Evolutionary conservation across 2,888 invertebrate species (phyloP).

Genomic region (Noctuana brunneofusca): DNA sequence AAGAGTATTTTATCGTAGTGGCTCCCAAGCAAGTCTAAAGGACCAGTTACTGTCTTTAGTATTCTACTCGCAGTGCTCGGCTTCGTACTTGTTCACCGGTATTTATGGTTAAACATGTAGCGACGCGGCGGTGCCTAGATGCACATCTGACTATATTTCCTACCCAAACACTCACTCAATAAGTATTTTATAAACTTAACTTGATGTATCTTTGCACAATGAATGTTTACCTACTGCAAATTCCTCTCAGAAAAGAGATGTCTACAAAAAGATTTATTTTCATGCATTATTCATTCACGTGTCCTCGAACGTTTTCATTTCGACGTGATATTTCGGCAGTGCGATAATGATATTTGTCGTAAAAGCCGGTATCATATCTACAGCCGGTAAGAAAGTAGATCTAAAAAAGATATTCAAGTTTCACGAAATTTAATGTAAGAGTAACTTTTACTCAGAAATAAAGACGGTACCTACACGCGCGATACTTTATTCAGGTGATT

Average conservation of each 20-base stretch:
- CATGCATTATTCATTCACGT: slow-evolving; percentile 78
- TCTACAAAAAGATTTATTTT: slow-evolving; percentile 73
- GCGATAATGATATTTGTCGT: slow-evolving; percentile 72
- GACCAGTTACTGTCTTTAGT: slow-evolving; percentile 27
- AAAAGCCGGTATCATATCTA: slow-evolving; percentile 49
- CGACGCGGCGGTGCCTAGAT: slow-evolving; percentile 23
- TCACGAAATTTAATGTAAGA: slow-evolving; percentile 20
- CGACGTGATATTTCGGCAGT: slow-evolving; percentile 66
- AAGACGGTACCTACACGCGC: background rate
- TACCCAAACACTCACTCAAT: slow-evolving; percentile 12
- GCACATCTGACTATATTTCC: slow-evolving; percentile 16
- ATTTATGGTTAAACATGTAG: slow-evolving; percentile 25
- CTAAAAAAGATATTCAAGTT: slow-evolving; percentile 29
- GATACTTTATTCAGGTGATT: slow-evolving; percentile 9
- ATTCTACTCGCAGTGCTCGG: slow-evolving; percentile 25
- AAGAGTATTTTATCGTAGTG: slow-evolving; percentile 26
- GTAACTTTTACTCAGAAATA: slow-evolving; percentile 14
- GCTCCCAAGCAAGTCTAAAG: slow-evolving; percentile 27
- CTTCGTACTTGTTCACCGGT: slow-evolving; percentile 21
- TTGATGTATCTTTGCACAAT: slow-evolving; percentile 44
- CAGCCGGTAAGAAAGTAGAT: slow-evolving; percentile 29
- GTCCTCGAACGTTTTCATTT: slow-evolving; percentile 75
- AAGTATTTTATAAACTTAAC: slow-evolving; percentile 17
- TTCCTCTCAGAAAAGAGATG: slow-evolving; percentile 63
- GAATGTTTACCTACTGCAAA: slow-evolving; percentile 66